Conservation (phyloP, 92 coral and sea anemone species). For the Phymanthus crucifer region DNA sequence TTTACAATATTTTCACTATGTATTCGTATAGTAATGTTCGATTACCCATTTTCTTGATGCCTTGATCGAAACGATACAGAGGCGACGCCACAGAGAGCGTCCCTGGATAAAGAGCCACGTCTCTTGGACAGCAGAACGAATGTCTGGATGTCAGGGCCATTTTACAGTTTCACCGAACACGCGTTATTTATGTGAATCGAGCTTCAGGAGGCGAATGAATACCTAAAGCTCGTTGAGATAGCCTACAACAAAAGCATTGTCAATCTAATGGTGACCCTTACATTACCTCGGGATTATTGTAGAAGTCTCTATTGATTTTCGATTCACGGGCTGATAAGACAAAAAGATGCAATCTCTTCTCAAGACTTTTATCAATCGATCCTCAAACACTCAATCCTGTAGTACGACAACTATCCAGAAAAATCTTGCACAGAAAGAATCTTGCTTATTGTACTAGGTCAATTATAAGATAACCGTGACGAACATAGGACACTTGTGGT, state of each 20-base stretch:
- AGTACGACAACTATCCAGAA: not conserved
- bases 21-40: slow-evolving; percentile 15
- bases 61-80: slow-evolving; percentile 22
- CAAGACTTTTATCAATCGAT: not conserved
- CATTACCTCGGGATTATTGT: slow-evolving; percentile 24
- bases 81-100: slow-evolving; percentile 38
- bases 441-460: not conserved
- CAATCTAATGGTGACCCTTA: slow-evolving; percentile 34
- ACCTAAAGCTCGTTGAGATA: slow-evolving; percentile 6
- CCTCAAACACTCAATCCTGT: not conserved
- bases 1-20: slow-evolving; percentile 18
- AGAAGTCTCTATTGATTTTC: slow-evolving; percentile 12
- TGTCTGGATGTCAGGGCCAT: slow-evolving; percentile 42
- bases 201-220: slow-evolving; percentile 16
- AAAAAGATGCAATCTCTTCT: slow-evolving; percentile 7
- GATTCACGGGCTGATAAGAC: slow-evolving; percentile 27
- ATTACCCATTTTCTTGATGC: slow-evolving; percentile 11
- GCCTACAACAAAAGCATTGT: slow-evolving; percentile 29
- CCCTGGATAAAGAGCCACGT: slow-evolving; percentile 3
- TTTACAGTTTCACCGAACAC: not conserved
- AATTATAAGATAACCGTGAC: not conserved
- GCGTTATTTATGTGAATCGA: not conserved
- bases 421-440: not conserved
- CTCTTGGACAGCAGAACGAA: slow-evolving; percentile 41
- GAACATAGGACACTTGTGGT: not conserved